Evolutionary conservation across 2,888 invertebrate genomes (phyloP).

Genomic region (Eilema caniola): DNA sequence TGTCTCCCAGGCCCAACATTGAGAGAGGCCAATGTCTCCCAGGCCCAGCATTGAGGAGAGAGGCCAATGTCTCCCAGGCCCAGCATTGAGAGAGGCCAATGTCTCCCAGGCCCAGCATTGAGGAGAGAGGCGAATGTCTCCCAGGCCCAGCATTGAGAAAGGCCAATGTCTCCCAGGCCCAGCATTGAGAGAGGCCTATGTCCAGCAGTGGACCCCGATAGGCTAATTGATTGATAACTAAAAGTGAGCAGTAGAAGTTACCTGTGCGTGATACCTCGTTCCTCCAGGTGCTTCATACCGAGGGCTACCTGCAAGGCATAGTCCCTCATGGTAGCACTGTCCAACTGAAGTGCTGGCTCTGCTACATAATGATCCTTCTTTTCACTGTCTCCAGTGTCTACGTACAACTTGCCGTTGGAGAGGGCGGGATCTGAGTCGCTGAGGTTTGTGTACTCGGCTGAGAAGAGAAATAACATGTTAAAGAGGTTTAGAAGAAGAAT

Average conservation of each 20-base stretch:
- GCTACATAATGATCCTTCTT: conserved; percentile 77
- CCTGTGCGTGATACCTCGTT: conserved; percentile 90
- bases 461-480: conserved; percentile 29
- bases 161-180: too few species aligned
- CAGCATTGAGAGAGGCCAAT: too few species aligned
- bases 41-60: too few species aligned
- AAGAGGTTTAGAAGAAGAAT: not conserved
- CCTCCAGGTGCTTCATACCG: conserved; percentile 93
- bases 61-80: too few species aligned
- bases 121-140: too few species aligned
- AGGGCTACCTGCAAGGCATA: conserved; percentile 93
- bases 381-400: conserved; percentile 48
- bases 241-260: conserved; percentile 51
- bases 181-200: too few species aligned
- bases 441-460: conserved; percentile 86
- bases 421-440: conserved; percentile 78
- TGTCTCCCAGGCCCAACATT: too few species aligned
- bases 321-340: conserved; percentile 85
- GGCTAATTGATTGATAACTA: too few species aligned
- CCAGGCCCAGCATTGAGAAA: too few species aligned
- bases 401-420: conserved; percentile 62
- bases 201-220: too few species aligned
- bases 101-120: too few species aligned
- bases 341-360: conserved; percentile 76
- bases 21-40: too few species aligned